Conservation (phyloP, 2,797 vertebrate species). For the Amblyraja radiata region DNA sequence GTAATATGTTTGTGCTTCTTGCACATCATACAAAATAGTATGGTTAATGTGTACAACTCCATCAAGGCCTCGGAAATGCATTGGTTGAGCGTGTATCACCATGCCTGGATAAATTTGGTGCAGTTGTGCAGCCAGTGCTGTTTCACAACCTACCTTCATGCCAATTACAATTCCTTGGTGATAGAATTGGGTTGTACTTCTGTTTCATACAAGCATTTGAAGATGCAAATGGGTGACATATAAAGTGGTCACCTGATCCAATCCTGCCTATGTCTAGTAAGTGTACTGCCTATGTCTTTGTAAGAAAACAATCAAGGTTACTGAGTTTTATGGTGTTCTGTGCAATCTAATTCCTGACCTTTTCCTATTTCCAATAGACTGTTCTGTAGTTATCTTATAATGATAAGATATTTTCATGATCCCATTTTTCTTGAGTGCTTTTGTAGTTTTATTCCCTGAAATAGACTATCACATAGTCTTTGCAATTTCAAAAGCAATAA, state of each 20-base stretch:
- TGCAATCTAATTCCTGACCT: not conserved
- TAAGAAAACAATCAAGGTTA: not conserved
- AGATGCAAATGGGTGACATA: not conserved
- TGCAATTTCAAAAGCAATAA: not conserved
- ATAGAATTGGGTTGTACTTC: too few relatives aligned
- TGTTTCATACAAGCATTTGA: not conserved
- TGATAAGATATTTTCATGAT: not conserved
- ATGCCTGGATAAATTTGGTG: too few relatives aligned
- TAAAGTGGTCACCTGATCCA: not conserved
- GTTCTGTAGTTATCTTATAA: not conserved
- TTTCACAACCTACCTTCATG: too few relatives aligned
- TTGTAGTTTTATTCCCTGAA: not conserved
- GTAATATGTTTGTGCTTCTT: too few relatives aligned
- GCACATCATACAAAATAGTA: too few relatives aligned
- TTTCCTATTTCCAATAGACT: not conserved
- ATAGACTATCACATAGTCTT: not conserved
- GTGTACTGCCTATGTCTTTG: not conserved
- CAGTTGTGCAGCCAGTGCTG: too few relatives aligned
- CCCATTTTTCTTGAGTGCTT: not conserved
- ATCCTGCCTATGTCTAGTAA: not conserved
- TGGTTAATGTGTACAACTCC: too few relatives aligned
- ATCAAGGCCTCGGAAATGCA: too few relatives aligned
- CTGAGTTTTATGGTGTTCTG: not conserved
- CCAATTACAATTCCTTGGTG: too few relatives aligned
- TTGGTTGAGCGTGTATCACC: too few relatives aligned